These are phyloP conservation scores for Calliphora vicina DNA, from an alignment of 1,140 invertebrate species.

Conservation along the genomic window DNA sequence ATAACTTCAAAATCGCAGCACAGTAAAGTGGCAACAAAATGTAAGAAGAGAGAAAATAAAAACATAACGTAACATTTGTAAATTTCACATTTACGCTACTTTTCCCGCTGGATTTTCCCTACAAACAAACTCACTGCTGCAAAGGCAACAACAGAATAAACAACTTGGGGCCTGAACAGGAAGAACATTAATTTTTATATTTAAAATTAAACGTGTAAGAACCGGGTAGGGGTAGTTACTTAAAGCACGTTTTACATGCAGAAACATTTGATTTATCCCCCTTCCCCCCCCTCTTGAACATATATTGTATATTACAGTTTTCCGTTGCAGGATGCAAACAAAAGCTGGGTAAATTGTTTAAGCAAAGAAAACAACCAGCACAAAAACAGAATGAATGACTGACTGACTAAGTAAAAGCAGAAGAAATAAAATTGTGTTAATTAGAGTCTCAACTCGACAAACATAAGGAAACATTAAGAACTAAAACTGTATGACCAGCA, in stretches of 20 bases:
- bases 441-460: neutral
- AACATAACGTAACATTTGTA: neutral
- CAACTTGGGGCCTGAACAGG: too few relatives aligned
- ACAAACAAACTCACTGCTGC: neutral
- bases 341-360: neutral
- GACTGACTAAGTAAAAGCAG: neutral
- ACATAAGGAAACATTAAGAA: neutral
- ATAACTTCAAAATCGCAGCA: neutral
- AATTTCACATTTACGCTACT: neutral
- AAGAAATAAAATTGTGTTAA: slow-evolving; percentile 6
- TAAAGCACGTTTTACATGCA: neutral
- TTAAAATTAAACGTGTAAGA: neutral
- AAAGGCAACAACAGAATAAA: neutral
- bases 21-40: neutral
- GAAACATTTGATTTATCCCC: neutral
- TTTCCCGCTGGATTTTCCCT: neutral
- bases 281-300: neutral
- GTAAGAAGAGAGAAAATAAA: neutral
- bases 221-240: neutral
- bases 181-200: neutral
- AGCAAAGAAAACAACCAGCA: neutral
- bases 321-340: neutral
- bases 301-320: neutral
- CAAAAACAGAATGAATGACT: neutral
- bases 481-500: neutral